Evolutionary conservation across 1,140 invertebrate genomes (phyloP).

Genomic region (Conus ventricosus): DNA sequence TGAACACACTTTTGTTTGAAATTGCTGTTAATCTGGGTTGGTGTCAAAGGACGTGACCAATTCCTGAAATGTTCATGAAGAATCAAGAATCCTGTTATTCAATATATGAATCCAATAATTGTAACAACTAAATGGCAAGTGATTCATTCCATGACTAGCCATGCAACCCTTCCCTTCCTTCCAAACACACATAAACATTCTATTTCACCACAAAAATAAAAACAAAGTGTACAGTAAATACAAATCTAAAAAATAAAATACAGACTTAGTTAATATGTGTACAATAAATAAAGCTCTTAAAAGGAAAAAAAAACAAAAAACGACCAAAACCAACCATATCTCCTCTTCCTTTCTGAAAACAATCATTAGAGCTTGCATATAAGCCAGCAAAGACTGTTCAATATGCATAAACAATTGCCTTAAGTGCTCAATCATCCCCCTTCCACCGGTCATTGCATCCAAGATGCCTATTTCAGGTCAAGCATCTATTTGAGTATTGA

Average conservation of each 20-base stretch:
- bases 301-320: background rate
- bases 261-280: background rate
- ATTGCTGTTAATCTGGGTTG: background rate
- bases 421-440: background rate
- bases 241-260: background rate
- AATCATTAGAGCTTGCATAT: background rate
- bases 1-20: conserved; percentile 7
- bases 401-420: background rate
- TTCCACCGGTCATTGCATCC: background rate
- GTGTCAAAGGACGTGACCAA: background rate
- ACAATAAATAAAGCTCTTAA: background rate
- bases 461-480: background rate
- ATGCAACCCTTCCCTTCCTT: background rate
- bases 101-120: background rate
- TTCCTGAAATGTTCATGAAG: background rate
- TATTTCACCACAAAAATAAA: background rate
- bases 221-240: background rate
- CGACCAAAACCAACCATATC: no score
- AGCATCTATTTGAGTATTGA: conserved; percentile 8
- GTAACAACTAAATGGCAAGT: background rate
- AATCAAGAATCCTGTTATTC: background rate
- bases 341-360: background rate
- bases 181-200: background rate
- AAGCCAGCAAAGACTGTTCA: background rate
- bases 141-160: conserved; percentile 18